phyloP scores from a whole-genome alignment of 2,888 invertebrate species.

The Branchellion lobata region DNA sequence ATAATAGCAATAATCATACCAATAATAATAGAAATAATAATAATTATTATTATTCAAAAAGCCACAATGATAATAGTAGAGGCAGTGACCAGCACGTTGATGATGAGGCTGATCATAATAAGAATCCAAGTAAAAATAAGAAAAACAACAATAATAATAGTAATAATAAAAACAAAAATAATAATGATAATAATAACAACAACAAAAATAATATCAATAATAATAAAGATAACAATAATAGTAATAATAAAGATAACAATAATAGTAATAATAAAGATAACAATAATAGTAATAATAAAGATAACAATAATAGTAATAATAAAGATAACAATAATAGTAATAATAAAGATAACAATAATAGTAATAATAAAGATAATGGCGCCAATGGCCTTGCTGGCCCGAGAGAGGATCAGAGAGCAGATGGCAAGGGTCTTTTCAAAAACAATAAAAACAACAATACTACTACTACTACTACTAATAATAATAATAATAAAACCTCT shows the following conservation, averaged over 20 bases:
- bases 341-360: no score
- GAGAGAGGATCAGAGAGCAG: no score
- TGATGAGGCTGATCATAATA: no score
- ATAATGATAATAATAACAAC: not conserved
- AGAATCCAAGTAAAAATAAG: not conserved
- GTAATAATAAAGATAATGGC: no score
- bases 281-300: not conserved
- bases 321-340: not conserved
- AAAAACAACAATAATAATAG: not conserved
- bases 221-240: not conserved
- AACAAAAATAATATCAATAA: not conserved
- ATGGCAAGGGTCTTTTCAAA: no score
- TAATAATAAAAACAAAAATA: not conserved
- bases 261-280: conserved; percentile 10
- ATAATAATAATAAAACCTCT: no score
- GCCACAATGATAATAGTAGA: no score
- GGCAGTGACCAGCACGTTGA: no score
- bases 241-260: not conserved
- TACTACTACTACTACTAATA: no score
- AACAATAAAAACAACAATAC: no score
- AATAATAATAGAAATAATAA: conserved; percentile 1
- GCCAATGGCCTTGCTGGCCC: no score
- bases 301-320: not conserved
- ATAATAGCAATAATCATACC: not conserved
- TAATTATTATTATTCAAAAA: no score